Conservation (phyloP, 2,797 vertebrate genomes). For the Chelmon rostratus region DNA sequence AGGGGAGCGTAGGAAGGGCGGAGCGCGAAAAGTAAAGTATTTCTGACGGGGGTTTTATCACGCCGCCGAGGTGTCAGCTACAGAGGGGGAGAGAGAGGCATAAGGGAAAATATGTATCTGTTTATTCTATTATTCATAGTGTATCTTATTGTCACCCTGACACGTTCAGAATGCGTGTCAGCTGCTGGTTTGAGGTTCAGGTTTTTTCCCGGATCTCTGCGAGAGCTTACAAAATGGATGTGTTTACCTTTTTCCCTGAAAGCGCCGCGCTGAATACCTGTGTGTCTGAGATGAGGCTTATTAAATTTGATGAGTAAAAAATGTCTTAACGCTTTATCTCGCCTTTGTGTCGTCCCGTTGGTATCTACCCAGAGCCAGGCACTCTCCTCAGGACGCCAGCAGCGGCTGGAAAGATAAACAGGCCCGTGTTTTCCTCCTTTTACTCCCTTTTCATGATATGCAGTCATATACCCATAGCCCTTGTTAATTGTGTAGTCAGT, state of each 20-base stretch:
- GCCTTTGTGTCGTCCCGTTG: constrained; percentile 77
- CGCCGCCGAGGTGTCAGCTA: constrained; percentile 66
- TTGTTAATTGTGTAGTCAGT: constrained; percentile 82
- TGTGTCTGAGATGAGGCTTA: constrained; percentile 80
- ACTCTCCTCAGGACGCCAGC: constrained; percentile 70
- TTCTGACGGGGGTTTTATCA: constrained; percentile 72
- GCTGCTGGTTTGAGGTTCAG: constrained; percentile 65
- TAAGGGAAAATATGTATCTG: constrained; percentile 76
- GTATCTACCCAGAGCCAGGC: constrained; percentile 80
- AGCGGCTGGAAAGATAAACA: constrained; percentile 78
- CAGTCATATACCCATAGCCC: constrained; percentile 64
- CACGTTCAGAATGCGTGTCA: constrained; percentile 82
- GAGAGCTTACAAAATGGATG: constrained; percentile 82
- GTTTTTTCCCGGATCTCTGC: constrained; percentile 47
- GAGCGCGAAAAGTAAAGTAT: constrained; percentile 69
- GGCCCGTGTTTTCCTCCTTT: constrained; percentile 67
- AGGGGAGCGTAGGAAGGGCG: constrained; percentile 28
- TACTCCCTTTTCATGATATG: constrained; percentile 63
- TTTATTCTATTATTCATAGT: constrained; percentile 88
- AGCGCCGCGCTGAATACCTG: constrained; percentile 76
- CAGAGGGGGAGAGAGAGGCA: constrained; percentile 42
- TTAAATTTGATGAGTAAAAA: constrained; percentile 85
- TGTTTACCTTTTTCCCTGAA: constrained; percentile 80
- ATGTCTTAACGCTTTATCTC: constrained; percentile 83
- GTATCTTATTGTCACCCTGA: constrained; percentile 84